Evolutionary conservation across 2,888 invertebrate species (phyloP), one percentile per base, ranked within the genome.

Genomic region (Pheosia tremula): DNA sequence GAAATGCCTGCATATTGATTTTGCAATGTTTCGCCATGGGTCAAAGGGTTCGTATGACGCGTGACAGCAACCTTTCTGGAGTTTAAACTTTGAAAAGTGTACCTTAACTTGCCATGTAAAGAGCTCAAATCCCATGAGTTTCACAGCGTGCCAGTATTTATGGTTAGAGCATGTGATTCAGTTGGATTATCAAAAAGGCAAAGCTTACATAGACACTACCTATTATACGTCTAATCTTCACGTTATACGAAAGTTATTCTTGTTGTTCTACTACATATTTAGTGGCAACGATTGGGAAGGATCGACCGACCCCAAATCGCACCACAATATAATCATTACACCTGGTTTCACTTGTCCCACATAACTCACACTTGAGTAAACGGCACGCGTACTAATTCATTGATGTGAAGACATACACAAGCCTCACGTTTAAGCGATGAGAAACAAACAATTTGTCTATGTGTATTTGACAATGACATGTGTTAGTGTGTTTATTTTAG

Each of bases 1-100:
- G 56, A 45, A 11, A 45, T 56, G 36, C 36, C 56, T 3, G 11
- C n/a, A 56, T 45, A 56, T 56, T 11, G 56, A 56, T 56, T 56
- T 56, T 45, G 36, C 56, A 36, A 45, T 45, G 10, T 36, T 56
- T 10, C 24, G 43, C 36, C 11, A 45, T 45, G 45, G 45, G n/a
- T 56, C 56, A 56, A 45, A 36, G 56, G 36, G 56, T 36, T 4
- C 55, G 55, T 36, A 37, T 53, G 53, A 38, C 53, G 37, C 37
- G 24, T 24, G 38, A 50, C 9, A 3, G 50, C 24, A 50, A 24
- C 13, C 24, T 24, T 50, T 50, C 50, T 50, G 49, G n/a, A 50
- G 13, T 50, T 50, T 50, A 24, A 50, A 6, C 8, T 24, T 50
- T 24, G 8, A 50, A 50, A 24, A 24, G 47, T 47, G 47, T 47